Base-by-base conservation (phyloP, 1,140 invertebrate genomes). In the Hylaeus volcanicus region DNA sequence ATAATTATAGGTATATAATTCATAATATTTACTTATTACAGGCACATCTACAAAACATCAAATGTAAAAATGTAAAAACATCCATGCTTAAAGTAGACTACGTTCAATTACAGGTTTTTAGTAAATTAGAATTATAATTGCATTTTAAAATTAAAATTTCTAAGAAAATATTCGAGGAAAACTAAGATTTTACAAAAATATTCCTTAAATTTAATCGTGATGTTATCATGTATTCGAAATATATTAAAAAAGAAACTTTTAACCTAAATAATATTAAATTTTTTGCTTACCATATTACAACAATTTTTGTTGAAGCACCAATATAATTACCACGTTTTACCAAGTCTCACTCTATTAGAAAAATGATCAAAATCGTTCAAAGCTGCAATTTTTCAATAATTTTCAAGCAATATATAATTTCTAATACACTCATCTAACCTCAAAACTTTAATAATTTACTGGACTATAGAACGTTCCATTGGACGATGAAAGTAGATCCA, bases 201-300 rank as follows among this genome's bases (percentile, higher is more conserved):
- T 12, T 26, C n/a, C 43, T 43, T 58, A 51, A 8, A 51, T 51
- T 45, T 48, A 26, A 26, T 26, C 45, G 45, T 5, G 5, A 6
- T 14, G 26, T 53, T 41, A 37, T 74, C 14, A 5, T 53, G 6
- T 53, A 48, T 48, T 48, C 45, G 8, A 48, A 43, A 51, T 68
- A n/a, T 1, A 5, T 11, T 56, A 15, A 37, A 48, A 51, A 39
- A 26, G 12, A 12, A 51, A 12, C 5, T 61, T n/a, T 53, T 78
- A 78, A 71, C 75, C 41, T 55, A 61, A 43, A 6, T 12, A 61
- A 11, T 73, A 45, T 73, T 65, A 39, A 39, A 64, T 0, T 15
- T 48, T 15, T 26, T n/a, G n/a, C 77, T 79, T 14, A 56, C 77
- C 77, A 79, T 79, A 15, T 73, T 79, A 79, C 1, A 65, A 55